Conservation (phyloP, 92 coral and sea anemone species). For the Phenganax subtilis region DNA sequence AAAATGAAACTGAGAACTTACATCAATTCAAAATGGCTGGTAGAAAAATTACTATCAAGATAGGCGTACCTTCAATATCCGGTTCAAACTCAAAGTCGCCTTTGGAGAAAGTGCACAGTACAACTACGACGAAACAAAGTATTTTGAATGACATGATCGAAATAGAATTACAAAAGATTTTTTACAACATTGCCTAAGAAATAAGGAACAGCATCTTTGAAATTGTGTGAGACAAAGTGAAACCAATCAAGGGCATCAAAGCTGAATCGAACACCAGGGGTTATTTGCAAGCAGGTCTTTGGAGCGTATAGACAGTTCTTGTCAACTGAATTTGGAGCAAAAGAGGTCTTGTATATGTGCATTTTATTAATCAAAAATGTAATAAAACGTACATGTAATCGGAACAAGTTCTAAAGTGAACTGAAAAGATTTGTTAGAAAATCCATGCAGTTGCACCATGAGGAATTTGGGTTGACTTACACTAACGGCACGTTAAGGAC, state of each 20-base stretch:
- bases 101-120: not conserved
- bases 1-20: not conserved
- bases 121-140: not conserved
- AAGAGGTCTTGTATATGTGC: too few species aligned
- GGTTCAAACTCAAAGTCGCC: conserved; percentile 6
- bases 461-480: too few species aligned
- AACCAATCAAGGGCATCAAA: conserved; percentile 32
- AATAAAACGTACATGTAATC: too few species aligned
- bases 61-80: conserved; percentile 10
- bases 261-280: conserved; percentile 24
- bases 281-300: conserved; percentile 14
- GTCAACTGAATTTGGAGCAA: too few species aligned
- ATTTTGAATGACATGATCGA: conserved; percentile 9
- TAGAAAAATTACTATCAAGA: not conserved
- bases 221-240: conserved; percentile 12
- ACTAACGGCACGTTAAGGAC: too few species aligned
- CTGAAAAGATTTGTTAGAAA: too few species aligned
- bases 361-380: too few species aligned
- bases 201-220: not conserved
- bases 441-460: too few species aligned
- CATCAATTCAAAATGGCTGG: not conserved
- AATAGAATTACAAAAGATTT: not conserved
- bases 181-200: not conserved
- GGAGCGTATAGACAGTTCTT: conserved; percentile 14
- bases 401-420: too few species aligned